Conservation (phyloP, 2,113 vertebrate species). For the Macroglossus sobrinus region DNA sequence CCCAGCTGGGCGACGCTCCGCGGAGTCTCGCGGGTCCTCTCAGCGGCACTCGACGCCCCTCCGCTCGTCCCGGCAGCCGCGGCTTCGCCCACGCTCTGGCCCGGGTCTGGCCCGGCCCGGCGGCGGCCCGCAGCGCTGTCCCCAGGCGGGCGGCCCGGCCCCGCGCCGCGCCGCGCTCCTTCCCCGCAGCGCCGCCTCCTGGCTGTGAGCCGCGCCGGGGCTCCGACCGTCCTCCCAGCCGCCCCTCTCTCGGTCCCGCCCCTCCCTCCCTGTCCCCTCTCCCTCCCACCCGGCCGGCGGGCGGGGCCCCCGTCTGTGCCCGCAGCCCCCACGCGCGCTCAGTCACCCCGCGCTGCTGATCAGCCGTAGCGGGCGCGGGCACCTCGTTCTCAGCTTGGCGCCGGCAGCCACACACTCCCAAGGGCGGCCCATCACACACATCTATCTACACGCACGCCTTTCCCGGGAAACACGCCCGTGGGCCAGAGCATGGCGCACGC, state of each 20-base stretch:
- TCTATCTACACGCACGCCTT: not conserved
- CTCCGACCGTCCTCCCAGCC: not conserved
- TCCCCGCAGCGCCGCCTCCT: slow-evolving; percentile 58
- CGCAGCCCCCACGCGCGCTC: not conserved
- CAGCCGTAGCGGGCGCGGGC: not conserved
- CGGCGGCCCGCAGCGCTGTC: slow-evolving; percentile 19
- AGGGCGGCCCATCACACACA: slow-evolving; percentile 8
- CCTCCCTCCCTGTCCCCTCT: not conserved
- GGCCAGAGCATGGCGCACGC: not conserved
- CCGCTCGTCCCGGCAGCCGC: not conserved
- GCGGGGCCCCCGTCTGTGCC: not conserved
- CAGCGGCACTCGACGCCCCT: not conserved
- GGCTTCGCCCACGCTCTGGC: not conserved
- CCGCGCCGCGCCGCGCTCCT: not conserved
- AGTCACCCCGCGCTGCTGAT: slow-evolving; percentile 29
- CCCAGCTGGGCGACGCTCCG: not conserved
- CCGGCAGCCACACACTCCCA: not conserved
- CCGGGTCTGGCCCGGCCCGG: not conserved
- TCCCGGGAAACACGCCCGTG: not conserved
- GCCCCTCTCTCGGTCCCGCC: not conserved
- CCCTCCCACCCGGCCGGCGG: not conserved
- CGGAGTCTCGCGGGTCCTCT: not conserved
- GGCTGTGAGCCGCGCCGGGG: slow-evolving; percentile 33
- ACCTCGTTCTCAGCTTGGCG: not conserved
- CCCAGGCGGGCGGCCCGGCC: not conserved